Evolutionary conservation across 2,797 vertebrate species (phyloP).

Genomic region (Miichthys miiuy): DNA sequence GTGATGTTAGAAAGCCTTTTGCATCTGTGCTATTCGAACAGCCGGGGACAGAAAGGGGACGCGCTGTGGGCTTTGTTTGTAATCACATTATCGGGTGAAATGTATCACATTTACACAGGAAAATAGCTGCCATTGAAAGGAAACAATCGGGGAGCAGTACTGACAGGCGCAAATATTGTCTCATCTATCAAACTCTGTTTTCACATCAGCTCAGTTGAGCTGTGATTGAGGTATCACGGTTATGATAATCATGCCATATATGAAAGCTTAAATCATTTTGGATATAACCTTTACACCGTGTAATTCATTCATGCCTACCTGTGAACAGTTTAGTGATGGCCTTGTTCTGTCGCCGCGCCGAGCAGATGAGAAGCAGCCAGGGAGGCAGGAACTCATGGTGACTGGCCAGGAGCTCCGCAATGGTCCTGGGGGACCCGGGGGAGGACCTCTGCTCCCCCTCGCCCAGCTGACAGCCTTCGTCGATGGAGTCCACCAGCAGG

Average conservation of each 20-base stretch:
- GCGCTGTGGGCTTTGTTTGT: slow-evolving; percentile 30
- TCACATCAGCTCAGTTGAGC: slow-evolving; percentile 18
- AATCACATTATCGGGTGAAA: slow-evolving; percentile 27
- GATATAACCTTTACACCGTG: background rate
- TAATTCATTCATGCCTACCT: slow-evolving; percentile 71
- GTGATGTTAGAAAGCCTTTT: slow-evolving; percentile 43
- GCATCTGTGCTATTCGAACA: slow-evolving; percentile 26
- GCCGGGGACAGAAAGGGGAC: slow-evolving; percentile 8
- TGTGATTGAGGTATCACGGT: background rate
- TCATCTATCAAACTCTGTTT: slow-evolving; percentile 41
- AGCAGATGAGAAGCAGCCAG: slow-evolving; percentile 96
- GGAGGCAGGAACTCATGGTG: slow-evolving; percentile 97
- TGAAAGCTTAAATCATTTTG: background rate
- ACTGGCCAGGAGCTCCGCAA: slow-evolving; percentile 94
- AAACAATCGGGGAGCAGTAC: background rate
- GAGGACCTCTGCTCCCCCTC: slow-evolving; percentile 90
- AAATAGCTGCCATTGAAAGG: slow-evolving; percentile 2
- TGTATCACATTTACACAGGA: slow-evolving; percentile 28
- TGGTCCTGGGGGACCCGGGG: slow-evolving; percentile 88
- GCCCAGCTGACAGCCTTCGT: slow-evolving; percentile 90
- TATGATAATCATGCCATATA: slow-evolving; percentile 4
- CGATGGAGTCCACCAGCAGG: slow-evolving; percentile 94
- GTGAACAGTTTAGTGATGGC: slow-evolving; percentile 97
- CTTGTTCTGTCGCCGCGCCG: slow-evolving; percentile 96
- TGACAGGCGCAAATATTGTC: slow-evolving; percentile 34